These are phyloP conservation scores for Cyrtorhinus lividipennis DNA, from an alignment of 1,140 invertebrate genomes.

Conservation along the genomic window DNA sequence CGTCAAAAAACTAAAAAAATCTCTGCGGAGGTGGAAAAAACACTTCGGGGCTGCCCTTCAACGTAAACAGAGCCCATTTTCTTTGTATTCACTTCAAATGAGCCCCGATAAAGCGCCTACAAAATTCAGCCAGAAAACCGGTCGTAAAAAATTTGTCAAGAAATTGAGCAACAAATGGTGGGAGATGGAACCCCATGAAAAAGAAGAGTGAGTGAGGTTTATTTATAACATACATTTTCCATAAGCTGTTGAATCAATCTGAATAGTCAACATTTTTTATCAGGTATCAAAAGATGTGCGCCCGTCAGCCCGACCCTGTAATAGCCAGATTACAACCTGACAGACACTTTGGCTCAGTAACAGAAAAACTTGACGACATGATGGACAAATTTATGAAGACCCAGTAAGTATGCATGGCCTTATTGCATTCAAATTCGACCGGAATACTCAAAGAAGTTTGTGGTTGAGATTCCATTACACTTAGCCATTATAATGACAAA, in stretches of 20 bases:
- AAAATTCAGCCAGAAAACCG: slow-evolving; percentile 28
- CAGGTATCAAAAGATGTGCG: slow-evolving; percentile 31
- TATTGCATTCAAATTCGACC: no score
- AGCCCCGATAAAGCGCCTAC: slow-evolving; percentile 23
- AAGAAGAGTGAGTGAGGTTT: slow-evolving; percentile 30
- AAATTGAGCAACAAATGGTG: slow-evolving; percentile 49
- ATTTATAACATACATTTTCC: no score
- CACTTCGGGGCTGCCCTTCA: neutral
- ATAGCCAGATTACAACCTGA: slow-evolving; percentile 51
- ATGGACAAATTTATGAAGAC: slow-evolving; percentile 47
- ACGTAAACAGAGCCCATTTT: slow-evolving; percentile 22
- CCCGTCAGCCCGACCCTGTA: slow-evolving; percentile 56
- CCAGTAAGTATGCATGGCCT: slow-evolving; percentile 19
- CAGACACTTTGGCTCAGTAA: slow-evolving; percentile 60
- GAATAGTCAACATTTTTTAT: neutral
- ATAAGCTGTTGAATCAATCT: neutral
- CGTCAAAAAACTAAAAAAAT: slow-evolving; percentile 34
- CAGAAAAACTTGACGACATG: slow-evolving; percentile 57
- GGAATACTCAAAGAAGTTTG: no score
- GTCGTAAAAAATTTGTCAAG: slow-evolving; percentile 32
- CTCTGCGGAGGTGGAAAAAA: slow-evolving; percentile 45
- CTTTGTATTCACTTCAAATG: slow-evolving; percentile 22
- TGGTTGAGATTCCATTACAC: no score
- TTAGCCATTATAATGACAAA: no score
- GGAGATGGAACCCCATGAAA: slow-evolving; percentile 39